Base-by-base conservation (phyloP, 2,113 vertebrate genomes). In the Morone chrysops region DNA sequence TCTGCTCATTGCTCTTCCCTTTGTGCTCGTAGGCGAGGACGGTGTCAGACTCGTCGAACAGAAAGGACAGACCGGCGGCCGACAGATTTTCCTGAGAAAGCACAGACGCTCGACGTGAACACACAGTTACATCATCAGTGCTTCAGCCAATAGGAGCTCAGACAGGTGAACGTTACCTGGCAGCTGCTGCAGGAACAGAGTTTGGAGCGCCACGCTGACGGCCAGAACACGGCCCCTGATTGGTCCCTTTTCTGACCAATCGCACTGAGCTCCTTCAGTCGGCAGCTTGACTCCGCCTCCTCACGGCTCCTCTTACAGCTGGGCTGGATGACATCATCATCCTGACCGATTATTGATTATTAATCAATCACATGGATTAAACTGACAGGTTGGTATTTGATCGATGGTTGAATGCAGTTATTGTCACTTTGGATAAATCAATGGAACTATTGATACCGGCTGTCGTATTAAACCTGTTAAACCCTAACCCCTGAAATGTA, bases 1-100 rank as follows among this genome's bases (percentile, higher is more conserved):
- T 78, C 82, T 90, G 96, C 57, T 97, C 97, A 2, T 90, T 92
- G 80, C 16, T 96, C 92, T 97, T 97, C 62, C 98, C 98, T 90
- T 98, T 97, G 82, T 96, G 97, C 87, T 99, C 98, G 0, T 99
- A 99, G 59, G 97, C 97, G 60, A 99, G 94, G 65, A 99, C 98
- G 0, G 98, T 99, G 94, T 99, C 98, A 12, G 81, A 94, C 79
- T 99, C 97, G 2, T 99, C 98, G 80, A 96, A 92, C 87, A 99
- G 95, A 92, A 99, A 99, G 79, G 94, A 92, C 62, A 99, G 93
- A 25, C 96, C 96, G 1, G 95, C 95, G 1, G 94, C 95, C 4
- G 88, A 87, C 79, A 98, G 96, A 90, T 93, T 88, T 83, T 94
- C 96, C 98, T 99, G 89, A 43, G 1, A 6, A 43, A 10, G n/a